Percentiles rank a stretch among this genome's conserved stretches.
phyloP scores from a whole-genome alignment of 2,888 invertebrate genomes.

The Timandra comae region DNA sequence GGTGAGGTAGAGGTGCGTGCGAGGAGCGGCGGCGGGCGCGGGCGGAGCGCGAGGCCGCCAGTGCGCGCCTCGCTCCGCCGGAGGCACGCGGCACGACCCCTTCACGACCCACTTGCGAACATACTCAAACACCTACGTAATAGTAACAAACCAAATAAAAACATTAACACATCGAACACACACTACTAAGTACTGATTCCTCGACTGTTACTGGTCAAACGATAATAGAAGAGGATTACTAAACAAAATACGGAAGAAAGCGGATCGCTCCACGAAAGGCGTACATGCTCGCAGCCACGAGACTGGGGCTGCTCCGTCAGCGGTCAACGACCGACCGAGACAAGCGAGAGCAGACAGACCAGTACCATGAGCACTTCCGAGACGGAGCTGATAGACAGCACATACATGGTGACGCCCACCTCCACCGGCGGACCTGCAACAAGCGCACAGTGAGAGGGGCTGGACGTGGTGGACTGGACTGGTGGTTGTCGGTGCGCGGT shows the following conservation, averaged over 20 bases:
- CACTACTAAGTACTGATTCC: constrained; percentile 14
- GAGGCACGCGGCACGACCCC: not conserved
- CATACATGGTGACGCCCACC: constrained; percentile 99
- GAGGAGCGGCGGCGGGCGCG: not conserved
- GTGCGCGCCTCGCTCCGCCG: constrained; percentile 1
- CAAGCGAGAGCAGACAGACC: constrained; percentile 54
- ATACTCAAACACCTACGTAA: not conserved
- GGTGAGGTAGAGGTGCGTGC: constrained; percentile 1
- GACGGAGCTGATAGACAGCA: constrained; percentile 98
- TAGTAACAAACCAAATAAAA: not conserved
- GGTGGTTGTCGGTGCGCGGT: constrained; percentile 20
- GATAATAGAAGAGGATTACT: constrained; percentile 25
- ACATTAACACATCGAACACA: constrained; percentile 10
- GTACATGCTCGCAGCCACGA: constrained; percentile 73
- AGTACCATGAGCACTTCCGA: constrained; percentile 99
- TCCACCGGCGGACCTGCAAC: constrained; percentile 97
- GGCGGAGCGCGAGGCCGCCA: constrained; percentile 2
- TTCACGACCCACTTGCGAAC: not conserved
- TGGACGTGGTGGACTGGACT: constrained; percentile 16
- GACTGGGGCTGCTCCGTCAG: constrained; percentile 66
- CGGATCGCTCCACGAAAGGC: constrained; percentile 33
- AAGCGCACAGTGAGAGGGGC: constrained; percentile 76
- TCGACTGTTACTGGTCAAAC: constrained; percentile 23
- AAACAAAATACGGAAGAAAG: constrained; percentile 32
- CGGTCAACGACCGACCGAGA: constrained; percentile 37